Conservation (phyloP, 2,888 invertebrate species). For the Scaeva pyrastri region DNA sequence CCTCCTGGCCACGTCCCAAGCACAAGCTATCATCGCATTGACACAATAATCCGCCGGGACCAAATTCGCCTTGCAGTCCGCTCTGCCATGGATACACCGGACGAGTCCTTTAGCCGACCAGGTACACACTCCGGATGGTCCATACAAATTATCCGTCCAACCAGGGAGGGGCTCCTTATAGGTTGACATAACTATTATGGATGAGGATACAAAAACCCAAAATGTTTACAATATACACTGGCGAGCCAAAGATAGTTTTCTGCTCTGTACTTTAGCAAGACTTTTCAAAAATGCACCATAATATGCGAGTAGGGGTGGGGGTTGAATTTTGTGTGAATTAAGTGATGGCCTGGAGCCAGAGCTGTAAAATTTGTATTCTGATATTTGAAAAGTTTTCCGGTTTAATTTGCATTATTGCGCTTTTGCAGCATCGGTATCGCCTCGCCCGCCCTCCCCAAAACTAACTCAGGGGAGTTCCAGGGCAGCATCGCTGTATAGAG, state of each 20-base stretch:
- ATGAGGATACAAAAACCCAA: slow-evolving; percentile 38
- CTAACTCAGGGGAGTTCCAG: slow-evolving; percentile 29
- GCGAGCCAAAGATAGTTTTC: not conserved
- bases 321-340: slow-evolving; percentile 1
- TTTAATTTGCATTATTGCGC: slow-evolving; percentile 67
- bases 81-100: slow-evolving; percentile 83
- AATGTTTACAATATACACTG: slow-evolving; percentile 4
- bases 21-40: slow-evolving; percentile 84
- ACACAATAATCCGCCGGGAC: slow-evolving; percentile 84
- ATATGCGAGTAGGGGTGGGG: not conserved
- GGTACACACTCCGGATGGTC: slow-evolving; percentile 84
- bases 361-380: slow-evolving; percentile 60
- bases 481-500: not conserved
- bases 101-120: slow-evolving; percentile 83
- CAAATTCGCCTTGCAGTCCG: slow-evolving; percentile 82
- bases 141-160: slow-evolving; percentile 84
- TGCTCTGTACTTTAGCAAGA: not conserved
- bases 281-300: slow-evolving; percentile 58
- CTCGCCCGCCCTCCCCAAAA: not conserved
- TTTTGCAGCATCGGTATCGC: slow-evolving; percentile 20
- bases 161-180: slow-evolving; percentile 84
- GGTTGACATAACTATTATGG: slow-evolving; percentile 83
- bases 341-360: slow-evolving; percentile 37
- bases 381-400: slow-evolving; percentile 74
- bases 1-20: slow-evolving; percentile 83